A percentile compares a stretch with the other conserved stretches of the same genome.
phyloP scores from a whole-genome alignment of 2,797 vertebrate species.

The Sylvilagus floridanus region DNA sequence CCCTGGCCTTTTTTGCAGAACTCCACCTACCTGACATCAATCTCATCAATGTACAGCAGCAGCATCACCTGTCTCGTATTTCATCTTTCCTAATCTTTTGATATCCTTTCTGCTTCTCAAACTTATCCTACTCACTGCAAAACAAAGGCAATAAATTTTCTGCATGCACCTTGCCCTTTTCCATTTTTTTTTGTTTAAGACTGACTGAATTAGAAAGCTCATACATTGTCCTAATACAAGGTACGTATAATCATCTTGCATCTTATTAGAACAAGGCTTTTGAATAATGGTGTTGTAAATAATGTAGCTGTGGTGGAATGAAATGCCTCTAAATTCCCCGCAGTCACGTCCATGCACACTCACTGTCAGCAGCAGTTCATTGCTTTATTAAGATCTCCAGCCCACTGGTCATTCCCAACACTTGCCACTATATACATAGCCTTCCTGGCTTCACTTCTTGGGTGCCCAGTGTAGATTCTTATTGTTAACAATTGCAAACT shows the following conservation, averaged over 20 bases:
- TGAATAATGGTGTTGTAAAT: neutral
- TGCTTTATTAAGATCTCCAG: neutral
- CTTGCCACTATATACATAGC: neutral
- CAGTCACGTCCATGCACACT: neutral
- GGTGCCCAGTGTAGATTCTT: neutral
- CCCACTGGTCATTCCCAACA: neutral
- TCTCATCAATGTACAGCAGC: neutral
- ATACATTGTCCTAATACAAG: neutral
- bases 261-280: neutral
- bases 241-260: no score
- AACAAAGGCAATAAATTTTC: neutral
- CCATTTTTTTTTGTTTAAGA: neutral
- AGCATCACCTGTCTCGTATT: neutral
- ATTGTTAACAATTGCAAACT: neutral
- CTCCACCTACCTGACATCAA: neutral
- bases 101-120: neutral
- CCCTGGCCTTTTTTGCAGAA: neutral
- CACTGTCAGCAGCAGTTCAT: neutral
- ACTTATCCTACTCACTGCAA: neutral
- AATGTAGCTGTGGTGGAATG: neutral
- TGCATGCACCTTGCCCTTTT: neutral
- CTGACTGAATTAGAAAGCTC: neutral
- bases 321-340: neutral
- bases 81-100: neutral
- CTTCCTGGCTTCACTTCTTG: neutral